Conservation (phyloP, 2,113 vertebrate genomes). For the Callocephalon fimbriatum region DNA sequence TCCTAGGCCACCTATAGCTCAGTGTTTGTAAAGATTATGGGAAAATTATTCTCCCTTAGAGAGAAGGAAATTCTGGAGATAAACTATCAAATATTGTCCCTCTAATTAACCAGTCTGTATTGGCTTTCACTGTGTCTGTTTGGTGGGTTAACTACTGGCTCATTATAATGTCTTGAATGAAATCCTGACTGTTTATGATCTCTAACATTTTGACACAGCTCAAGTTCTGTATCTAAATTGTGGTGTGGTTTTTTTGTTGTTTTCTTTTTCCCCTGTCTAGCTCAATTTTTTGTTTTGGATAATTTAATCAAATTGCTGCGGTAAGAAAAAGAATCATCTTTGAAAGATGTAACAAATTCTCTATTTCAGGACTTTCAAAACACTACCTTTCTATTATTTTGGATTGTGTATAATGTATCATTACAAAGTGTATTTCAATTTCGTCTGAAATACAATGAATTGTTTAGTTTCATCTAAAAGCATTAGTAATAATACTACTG, state of each 20-base stretch:
- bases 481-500: not conserved
- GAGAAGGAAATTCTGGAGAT: not conserved
- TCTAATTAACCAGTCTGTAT: not conserved
- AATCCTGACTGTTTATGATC: not conserved
- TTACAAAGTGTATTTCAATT: not conserved
- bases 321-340: not conserved
- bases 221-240: not conserved
- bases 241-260: not conserved
- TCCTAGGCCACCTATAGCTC: not conserved
- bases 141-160: not conserved
- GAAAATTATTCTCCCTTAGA: not conserved
- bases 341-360: not conserved
- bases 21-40: accelerated
- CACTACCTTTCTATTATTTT: not conserved
- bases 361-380: not conserved
- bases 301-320: not conserved
- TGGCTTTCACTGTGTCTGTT: not conserved
- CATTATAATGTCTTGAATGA: accelerated
- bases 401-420: not conserved
- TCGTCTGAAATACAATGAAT: not conserved
- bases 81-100: not conserved
- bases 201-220: not conserved
- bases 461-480: not conserved
- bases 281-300: not conserved
- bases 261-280: not conserved